phyloP scores from a whole-genome alignment of 2,797 vertebrate species.

The Helicolenus hilgendorfi region DNA sequence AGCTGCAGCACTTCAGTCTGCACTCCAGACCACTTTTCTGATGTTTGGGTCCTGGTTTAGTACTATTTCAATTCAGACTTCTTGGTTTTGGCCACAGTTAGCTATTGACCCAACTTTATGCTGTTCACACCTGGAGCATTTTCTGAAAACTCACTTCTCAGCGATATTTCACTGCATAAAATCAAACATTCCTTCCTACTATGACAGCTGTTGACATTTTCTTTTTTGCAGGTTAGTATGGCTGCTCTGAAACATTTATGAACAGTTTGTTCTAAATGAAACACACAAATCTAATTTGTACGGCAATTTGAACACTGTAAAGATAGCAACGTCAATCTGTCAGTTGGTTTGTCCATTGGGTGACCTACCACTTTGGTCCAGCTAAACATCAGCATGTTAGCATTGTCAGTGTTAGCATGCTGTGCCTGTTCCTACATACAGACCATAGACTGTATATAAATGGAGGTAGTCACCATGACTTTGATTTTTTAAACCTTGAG shows the following conservation, averaged over 20 bases:
- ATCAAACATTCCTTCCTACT: background rate
- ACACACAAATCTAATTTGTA: background rate
- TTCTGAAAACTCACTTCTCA: background rate
- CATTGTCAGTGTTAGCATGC: background rate
- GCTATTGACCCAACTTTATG: background rate
- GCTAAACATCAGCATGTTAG: background rate
- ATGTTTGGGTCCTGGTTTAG: constrained; percentile 10
- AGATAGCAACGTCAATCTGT: background rate
- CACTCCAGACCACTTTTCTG: background rate
- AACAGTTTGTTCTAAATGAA: background rate
- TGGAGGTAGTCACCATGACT: no score
- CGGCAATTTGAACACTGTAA: background rate
- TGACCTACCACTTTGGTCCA: background rate
- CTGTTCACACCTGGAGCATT: background rate
- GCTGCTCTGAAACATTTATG: background rate
- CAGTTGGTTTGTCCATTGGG: background rate
- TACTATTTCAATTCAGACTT: background rate
- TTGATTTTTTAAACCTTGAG: no score
- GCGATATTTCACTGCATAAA: background rate
- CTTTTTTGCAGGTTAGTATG: background rate
- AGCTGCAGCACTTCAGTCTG: background rate
- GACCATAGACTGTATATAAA: background rate
- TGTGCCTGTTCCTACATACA: background rate
- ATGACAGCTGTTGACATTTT: background rate
- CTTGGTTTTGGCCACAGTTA: background rate